phyloP scores from a whole-genome alignment of 2,797 vertebrate species.

The Takifugu rubripes region DNA sequence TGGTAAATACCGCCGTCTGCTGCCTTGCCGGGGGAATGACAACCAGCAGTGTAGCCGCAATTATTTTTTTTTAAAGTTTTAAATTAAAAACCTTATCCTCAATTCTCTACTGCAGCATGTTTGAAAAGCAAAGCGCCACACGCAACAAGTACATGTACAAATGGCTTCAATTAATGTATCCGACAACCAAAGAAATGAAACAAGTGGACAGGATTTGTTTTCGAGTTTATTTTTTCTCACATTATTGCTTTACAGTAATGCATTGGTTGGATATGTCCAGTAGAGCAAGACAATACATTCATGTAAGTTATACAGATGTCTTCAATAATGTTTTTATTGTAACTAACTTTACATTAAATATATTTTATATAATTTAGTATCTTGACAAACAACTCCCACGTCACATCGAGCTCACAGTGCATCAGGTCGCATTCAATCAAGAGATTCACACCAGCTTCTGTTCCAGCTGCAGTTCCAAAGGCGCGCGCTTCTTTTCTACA shows the following conservation, averaged over 20 bases:
- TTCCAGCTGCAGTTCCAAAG: slow-evolving; percentile 40
- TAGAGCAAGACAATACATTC: slow-evolving; percentile 87
- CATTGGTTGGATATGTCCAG: slow-evolving; percentile 81
- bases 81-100: no score
- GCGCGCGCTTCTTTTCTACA: slow-evolving; percentile 56
- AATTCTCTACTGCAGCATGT: neutral
- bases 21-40: no score
- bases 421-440: slow-evolving; percentile 91
- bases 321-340: slow-evolving; percentile 76
- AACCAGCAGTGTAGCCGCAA: no score
- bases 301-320: slow-evolving; percentile 81
- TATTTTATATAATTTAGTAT: slow-evolving; percentile 71
- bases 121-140: slow-evolving; percentile 16
- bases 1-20: neutral
- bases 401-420: slow-evolving; percentile 98
- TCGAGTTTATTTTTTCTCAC: slow-evolving; percentile 73
- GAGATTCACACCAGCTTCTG: slow-evolving; percentile 50
- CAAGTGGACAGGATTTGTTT: slow-evolving; percentile 71
- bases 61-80: no score
- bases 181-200: slow-evolving; percentile 63
- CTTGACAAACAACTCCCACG: slow-evolving; percentile 86
- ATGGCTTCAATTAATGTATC: slow-evolving; percentile 62
- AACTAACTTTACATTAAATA: slow-evolving; percentile 83
- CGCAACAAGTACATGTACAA: slow-evolving; percentile 50
- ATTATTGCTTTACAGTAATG: slow-evolving; percentile 86